Base-by-base conservation (phyloP, 2,888 invertebrate genomes). In the Leptura quadrifasciata region DNA sequence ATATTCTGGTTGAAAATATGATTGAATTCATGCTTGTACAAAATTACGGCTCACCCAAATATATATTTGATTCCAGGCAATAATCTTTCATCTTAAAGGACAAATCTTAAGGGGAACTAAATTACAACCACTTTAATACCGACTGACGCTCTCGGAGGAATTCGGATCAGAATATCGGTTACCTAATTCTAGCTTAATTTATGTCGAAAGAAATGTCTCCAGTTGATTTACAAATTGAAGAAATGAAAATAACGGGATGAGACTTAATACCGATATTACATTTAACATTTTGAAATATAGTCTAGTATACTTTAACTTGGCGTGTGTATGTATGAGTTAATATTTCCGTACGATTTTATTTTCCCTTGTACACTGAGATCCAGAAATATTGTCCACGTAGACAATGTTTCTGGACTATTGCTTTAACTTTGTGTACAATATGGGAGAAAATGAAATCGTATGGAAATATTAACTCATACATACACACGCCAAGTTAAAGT, bases 121-220 rank as follows among this genome's bases (percentile, higher is more conserved):
- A 69, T 58, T 69, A 39, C 35, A 24, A 54, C 47, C 58, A 69
- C 60, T 69, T 69, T 58, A 69, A 58, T 58, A 69, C 60, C 60
- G 58, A 31, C 31, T 55, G 39, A 20, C 5, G 21, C 15, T 35
- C 69, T 24, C 52, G 3, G 21, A 47, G 65, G 52, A 65, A 65
- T 47, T 15, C 52, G 12, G 65, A 65, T 65, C 52, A 52, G 18
- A 21, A 63, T 58, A 31, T 17, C 61, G 10, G 61, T 31, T 65
- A 65, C n/a, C 17, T 17, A 24, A 52, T 65, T 52, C 52, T 20
- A 54, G 15, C 39, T 52, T 12, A n/a, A 47, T 65, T 47, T 24
- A 21, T 52, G 54, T 5, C 9, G 24, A 4, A 47, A 15, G 47
- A 47, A n/a, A n/a, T 15, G 6, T 39, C 39, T 31, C 0, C 27